Conservation (phyloP, 2,888 invertebrate genomes). For the Limnephilus auricula region DNA sequence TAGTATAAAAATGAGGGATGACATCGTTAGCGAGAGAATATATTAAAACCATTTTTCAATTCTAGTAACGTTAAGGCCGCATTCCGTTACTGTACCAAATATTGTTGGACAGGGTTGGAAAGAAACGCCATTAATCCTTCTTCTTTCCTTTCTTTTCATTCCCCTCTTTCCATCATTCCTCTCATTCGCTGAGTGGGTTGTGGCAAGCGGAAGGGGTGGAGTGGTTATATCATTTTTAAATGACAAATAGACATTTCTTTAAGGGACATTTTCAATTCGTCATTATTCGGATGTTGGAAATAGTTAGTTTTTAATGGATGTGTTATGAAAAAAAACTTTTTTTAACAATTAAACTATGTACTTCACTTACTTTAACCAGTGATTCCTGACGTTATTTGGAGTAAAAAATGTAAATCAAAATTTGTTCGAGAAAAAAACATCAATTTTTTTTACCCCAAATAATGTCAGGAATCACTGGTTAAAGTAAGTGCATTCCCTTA, state of each 20-base stretch:
- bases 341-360: too few relatives aligned
- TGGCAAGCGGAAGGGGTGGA: background rate
- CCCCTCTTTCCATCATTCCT: background rate
- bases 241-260: slow-evolving; percentile 51
- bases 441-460: too few relatives aligned
- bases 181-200: slow-evolving; percentile 22
- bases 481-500: too few relatives aligned
- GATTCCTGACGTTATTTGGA: too few relatives aligned
- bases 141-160: background rate
- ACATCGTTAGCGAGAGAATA: slow-evolving; percentile 65
- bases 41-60: slow-evolving; percentile 67
- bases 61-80: slow-evolving; percentile 59
- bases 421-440: too few relatives aligned
- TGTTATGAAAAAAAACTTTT: background rate
- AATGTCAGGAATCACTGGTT: too few relatives aligned
- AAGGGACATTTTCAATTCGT: slow-evolving; percentile 41
- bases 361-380: too few relatives aligned
- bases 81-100: slow-evolving; percentile 53
- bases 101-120: slow-evolving; percentile 35
- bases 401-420: too few relatives aligned
- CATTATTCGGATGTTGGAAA: background rate
- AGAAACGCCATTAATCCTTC: slow-evolving; percentile 3
- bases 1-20: slow-evolving; percentile 65
- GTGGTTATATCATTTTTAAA: slow-evolving; percentile 39
- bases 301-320: background rate